These are phyloP conservation scores for Halichoerus grypus DNA, from an alignment of 2,113 vertebrate species.

Conservation along the genomic window DNA sequence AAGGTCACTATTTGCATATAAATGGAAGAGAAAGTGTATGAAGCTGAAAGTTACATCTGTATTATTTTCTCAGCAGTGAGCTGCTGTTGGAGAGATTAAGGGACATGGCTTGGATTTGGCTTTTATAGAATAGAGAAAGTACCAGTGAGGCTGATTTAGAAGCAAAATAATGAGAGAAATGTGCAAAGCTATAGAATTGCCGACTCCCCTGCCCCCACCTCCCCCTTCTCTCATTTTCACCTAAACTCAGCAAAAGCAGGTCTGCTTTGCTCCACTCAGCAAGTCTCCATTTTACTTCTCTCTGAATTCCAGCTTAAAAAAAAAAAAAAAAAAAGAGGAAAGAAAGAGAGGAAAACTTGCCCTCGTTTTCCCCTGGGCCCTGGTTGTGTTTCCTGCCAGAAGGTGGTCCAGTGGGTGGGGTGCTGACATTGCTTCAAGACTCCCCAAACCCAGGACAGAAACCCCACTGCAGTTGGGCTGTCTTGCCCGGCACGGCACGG, in stretches of 20 bases:
- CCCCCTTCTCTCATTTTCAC: constrained; percentile 70
- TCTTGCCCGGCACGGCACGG: neutral
- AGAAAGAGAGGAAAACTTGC: constrained; percentile 30
- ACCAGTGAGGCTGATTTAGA: constrained; percentile 86
- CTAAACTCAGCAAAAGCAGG: constrained; percentile 72
- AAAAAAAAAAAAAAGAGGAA: neutral
- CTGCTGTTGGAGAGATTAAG: constrained; percentile 88
- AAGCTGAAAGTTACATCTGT: constrained; percentile 89
- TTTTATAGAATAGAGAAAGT: constrained; percentile 87
- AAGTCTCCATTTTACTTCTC: constrained; percentile 52
- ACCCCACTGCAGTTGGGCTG: neutral
- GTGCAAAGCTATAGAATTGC: constrained; percentile 73
- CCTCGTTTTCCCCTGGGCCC: neutral
- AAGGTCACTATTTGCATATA: constrained; percentile 93
- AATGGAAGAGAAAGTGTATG: constrained; percentile 90
- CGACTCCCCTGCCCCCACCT: neutral
- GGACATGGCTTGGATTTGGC: constrained; percentile 85
- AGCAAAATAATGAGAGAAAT: constrained; percentile 84
- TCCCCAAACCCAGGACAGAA: neutral
- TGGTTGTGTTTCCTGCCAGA: neutral
- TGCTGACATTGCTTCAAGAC: neutral
- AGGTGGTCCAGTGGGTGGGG: neutral
- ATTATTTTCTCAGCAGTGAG: constrained; percentile 91
- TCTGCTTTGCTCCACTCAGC: constrained; percentile 65
- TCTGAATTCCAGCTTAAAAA: constrained; percentile 24